Evolutionary conservation across 2,797 vertebrate species (phyloP).

Genomic region (Tauraco hartlaubi): DNA sequence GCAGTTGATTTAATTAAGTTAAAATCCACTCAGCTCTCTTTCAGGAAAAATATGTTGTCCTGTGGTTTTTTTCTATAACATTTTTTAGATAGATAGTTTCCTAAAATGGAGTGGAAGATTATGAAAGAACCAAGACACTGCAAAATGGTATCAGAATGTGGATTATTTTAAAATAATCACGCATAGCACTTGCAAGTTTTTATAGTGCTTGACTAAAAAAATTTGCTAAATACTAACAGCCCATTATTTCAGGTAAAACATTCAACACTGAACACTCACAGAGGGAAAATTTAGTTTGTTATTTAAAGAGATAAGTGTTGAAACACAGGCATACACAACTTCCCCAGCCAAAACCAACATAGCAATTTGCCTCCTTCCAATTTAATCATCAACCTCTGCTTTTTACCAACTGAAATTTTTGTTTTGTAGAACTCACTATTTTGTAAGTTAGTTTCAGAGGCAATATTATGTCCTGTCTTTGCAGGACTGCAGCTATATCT

Average conservation of each 20-base stretch:
- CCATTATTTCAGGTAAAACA: neutral
- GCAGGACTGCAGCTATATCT: neutral
- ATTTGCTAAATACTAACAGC: neutral
- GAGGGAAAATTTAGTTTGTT: neutral
- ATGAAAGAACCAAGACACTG: neutral
- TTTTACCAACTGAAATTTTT: neutral
- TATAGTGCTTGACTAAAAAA: neutral
- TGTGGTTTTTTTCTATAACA: neutral
- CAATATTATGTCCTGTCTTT: neutral
- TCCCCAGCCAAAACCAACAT: neutral
- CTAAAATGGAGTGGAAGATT: neutral
- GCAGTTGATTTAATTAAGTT: neutral
- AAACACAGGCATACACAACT: neutral
- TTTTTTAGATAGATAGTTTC: neutral
- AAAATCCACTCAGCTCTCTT: neutral
- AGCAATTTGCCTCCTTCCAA: neutral
- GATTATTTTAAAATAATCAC: neutral
- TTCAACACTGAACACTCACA: neutral
- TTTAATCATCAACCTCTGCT: neutral
- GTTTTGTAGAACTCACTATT: neutral
- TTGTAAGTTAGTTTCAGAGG: neutral
- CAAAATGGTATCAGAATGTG: neutral
- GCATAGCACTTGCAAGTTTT: neutral
- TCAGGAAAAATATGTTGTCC: neutral
- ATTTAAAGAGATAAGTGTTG: neutral